Conservation (phyloP, 2,797 vertebrate species). For the Carduelis carduelis region DNA sequence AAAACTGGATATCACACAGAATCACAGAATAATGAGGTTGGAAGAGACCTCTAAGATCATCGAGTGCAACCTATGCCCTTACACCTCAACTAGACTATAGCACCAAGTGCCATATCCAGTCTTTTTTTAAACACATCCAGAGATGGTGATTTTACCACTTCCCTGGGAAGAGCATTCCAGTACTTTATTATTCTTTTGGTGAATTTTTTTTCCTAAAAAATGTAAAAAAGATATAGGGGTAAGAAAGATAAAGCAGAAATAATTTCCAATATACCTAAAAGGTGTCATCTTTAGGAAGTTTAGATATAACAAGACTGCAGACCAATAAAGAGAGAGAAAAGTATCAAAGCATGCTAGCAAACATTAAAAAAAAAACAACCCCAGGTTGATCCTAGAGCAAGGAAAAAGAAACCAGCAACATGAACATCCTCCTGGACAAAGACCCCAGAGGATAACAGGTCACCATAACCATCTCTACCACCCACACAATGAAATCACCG, state of each 20-base stretch:
- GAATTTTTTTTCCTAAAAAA: too few species aligned
- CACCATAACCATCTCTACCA: background rate
- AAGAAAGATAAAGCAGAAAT: background rate
- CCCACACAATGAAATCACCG: background rate
- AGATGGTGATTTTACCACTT: too few species aligned
- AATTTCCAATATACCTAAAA: background rate
- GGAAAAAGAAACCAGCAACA: background rate
- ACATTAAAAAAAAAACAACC: background rate
- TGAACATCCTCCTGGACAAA: background rate
- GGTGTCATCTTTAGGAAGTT: rapidly evolving
- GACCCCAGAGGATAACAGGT: background rate
- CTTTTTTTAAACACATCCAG: too few species aligned
- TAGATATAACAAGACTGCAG: background rate
- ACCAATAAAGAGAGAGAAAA: background rate
- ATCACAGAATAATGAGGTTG: too few species aligned
- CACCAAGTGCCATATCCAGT: too few species aligned
- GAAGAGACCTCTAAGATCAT: too few species aligned
- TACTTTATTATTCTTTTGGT: too few species aligned
- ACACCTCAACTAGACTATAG: too few species aligned
- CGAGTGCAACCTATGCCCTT: too few species aligned
- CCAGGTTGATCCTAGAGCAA: background rate
- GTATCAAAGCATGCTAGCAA: background rate
- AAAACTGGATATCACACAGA: background rate
- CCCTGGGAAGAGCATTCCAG: too few species aligned
- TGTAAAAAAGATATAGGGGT: background rate